Base-by-base conservation (phyloP, 2,113 vertebrate genomes). In the Sardina pilchardus region DNA sequence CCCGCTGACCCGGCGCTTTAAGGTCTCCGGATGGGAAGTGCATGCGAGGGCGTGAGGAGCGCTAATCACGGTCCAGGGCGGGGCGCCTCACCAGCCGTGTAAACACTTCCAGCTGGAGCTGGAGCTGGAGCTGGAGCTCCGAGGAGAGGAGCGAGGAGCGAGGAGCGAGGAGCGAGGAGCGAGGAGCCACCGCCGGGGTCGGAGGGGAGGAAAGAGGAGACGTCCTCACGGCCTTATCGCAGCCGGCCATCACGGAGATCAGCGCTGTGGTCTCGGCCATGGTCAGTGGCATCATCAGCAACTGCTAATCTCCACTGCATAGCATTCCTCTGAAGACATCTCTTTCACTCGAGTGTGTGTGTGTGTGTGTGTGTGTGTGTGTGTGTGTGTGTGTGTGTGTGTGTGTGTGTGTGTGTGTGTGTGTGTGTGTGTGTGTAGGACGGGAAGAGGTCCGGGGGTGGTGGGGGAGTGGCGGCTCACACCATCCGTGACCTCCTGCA, bases 281-380 rank as follows among this genome's bases (percentile, higher is more conserved):
- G 71, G 71, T 78, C 71, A 78, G 71, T 39, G 30, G 71, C 71
- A 78, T 36, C 30, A 36, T 78, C 71, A 78, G 71, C 71, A 34
- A 17, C 34, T 36, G 87, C 91, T 92, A 94, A 94, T 94, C 93
- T 92, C 90, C 92, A 88, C 86, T 88, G 92, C 93, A 93, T 93
- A 93, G 87, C n/a, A 87, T 89, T 89, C 91, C 89, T 30, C 84
- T 78, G 87, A 90, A 92, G 94, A 94, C 93, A 89, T 93, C 93
- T 94, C 93, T 91, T 93, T 89, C 88, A 80, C 19, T 47, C n/a
- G 43, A 34, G 45, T 50, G 36, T 43, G 53, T 56, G 12, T 83
- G 45, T 83, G 82, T 83, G 59, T 34, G 24, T 48, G 83, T 67
- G 42, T 67, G 56, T 84, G 83, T 48, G 67, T 78, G 67, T 80